Evolutionary conservation across 2,113 vertebrate genomes (phyloP).

Genomic region (Pituophis catenifer): DNA sequence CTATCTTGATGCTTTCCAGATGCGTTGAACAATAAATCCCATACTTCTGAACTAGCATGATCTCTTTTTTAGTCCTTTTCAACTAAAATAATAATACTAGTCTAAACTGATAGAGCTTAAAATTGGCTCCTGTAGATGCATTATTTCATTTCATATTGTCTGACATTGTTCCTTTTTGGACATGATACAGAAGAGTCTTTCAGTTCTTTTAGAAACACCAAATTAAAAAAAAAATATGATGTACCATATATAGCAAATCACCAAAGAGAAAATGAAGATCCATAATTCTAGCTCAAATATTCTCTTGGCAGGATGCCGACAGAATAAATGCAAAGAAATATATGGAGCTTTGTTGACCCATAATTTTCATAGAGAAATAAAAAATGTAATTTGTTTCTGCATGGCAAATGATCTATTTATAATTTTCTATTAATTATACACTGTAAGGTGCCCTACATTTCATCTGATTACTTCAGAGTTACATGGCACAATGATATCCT

Average conservation of each 20-base stretch:
- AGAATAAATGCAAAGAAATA: neutral
- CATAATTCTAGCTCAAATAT: neutral
- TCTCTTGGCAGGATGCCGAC: neutral
- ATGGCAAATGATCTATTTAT: neutral
- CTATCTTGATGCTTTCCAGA: neutral
- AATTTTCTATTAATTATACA: neutral
- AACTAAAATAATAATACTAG: neutral
- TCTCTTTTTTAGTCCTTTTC: neutral
- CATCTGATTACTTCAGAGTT: neutral
- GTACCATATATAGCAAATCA: neutral
- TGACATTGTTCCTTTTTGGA: neutral
- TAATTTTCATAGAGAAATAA: neutral
- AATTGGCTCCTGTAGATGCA: neutral
- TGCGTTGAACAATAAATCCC: neutral
- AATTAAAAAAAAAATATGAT: neutral
- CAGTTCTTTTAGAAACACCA: neutral
- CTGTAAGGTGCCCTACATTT: neutral
- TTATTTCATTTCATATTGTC: neutral
- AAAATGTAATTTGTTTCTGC: neutral
- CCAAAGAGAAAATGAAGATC: neutral
- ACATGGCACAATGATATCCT: neutral
- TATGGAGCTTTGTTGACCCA: neutral
- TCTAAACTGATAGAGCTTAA: neutral
- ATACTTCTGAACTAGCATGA: neutral
- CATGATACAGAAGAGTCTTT: neutral